Evolutionary conservation across 1,140 invertebrate species (phyloP).

Genomic region (Sipha flava): DNA sequence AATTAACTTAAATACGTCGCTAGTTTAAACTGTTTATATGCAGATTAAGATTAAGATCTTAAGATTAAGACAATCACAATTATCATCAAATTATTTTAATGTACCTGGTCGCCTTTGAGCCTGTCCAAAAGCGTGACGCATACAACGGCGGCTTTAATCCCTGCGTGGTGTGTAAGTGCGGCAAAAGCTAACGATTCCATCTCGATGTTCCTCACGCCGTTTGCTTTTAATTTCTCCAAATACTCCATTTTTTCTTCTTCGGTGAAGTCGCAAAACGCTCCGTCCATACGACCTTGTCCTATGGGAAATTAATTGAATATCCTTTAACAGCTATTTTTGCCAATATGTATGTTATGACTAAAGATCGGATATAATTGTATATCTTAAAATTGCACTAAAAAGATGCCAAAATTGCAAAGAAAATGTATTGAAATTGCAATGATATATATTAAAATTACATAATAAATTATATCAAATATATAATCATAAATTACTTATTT

Average conservation of each 20-base stretch:
- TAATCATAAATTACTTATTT: too few relatives aligned
- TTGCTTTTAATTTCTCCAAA: constrained; percentile 62
- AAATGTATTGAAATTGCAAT: too few relatives aligned
- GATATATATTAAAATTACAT: too few relatives aligned
- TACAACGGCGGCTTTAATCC: constrained; percentile 82
- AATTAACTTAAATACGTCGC: too few relatives aligned
- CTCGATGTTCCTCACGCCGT: constrained; percentile 91
- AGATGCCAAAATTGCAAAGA: too few relatives aligned
- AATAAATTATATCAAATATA: too few relatives aligned
- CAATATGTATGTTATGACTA: background rate
- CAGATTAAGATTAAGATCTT: too few relatives aligned
- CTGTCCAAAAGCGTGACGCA: constrained; percentile 91
- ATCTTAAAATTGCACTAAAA: too few relatives aligned
- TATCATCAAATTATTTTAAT: too few relatives aligned
- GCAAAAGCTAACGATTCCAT: constrained; percentile 94
- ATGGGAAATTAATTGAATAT: background rate
- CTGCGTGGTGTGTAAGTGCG: constrained; percentile 87
- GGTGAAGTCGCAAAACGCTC: constrained; percentile 91
- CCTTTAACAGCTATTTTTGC: background rate
- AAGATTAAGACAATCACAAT: too few relatives aligned
- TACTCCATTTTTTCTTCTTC: constrained; percentile 85
- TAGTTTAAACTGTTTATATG: too few relatives aligned
- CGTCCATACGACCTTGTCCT: constrained; percentile 73
- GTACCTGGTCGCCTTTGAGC: constrained; percentile 87
- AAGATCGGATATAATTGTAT: too few relatives aligned